Conservation (phyloP, 2,797 vertebrate species). For the Spheniscus humboldti region DNA sequence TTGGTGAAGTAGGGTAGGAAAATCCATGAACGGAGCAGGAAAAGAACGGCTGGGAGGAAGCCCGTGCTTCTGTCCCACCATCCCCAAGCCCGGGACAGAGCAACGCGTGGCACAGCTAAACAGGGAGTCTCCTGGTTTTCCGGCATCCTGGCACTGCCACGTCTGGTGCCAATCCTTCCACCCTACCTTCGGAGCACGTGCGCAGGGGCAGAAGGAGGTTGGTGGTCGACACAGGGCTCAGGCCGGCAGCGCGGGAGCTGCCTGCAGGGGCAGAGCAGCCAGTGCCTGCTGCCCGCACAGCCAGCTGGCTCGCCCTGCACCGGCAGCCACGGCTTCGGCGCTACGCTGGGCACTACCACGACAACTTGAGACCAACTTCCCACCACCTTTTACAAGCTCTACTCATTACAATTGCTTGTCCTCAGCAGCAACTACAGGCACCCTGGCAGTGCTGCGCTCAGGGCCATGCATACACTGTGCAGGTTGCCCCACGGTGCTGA, state of each 20-base stretch:
- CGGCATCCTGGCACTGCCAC: neutral
- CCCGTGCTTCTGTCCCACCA: neutral
- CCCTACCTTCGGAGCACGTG: accelerated
- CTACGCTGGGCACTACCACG: too few relatives aligned
- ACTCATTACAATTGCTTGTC: accelerated
- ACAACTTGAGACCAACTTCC: neutral
- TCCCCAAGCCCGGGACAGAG: neutral
- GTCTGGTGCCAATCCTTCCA: neutral
- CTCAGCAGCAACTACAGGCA: neutral
- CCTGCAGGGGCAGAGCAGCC: neutral
- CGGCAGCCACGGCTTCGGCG: neutral
- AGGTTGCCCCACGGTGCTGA: neutral
- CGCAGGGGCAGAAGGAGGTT: accelerated
- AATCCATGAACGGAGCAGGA: neutral
- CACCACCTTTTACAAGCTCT: neutral
- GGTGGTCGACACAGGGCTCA: neutral
- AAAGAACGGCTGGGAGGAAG: neutral
- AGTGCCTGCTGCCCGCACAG: neutral
- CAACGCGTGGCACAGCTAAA: accelerated
- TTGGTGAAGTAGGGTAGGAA: neutral
- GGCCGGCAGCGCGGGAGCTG: neutral
- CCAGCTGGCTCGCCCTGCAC: neutral
- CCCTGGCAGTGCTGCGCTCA: neutral
- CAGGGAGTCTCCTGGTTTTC: neutral
- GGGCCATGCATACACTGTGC: neutral